Conservation (phyloP, 2,113 vertebrate species). For the Bos javanicus region DNA sequence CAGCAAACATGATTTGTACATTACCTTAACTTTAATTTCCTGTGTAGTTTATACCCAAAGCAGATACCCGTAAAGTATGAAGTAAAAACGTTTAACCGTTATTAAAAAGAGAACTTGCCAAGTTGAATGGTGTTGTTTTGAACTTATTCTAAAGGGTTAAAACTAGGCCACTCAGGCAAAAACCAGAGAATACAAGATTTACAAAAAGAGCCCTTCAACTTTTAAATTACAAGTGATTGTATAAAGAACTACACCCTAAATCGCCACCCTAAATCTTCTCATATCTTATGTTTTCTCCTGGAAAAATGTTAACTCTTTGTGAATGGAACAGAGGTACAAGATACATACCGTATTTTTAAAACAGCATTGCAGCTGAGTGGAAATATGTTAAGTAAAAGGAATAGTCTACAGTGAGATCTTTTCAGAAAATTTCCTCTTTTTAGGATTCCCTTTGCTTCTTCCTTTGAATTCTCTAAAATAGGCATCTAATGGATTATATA, state of each 20-base stretch:
- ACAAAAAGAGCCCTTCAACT: neutral
- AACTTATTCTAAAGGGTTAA: constrained; percentile 36
- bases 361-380: neutral
- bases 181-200: neutral
- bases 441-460: constrained; percentile 48
- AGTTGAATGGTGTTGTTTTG: constrained; percentile 20
- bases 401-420: neutral
- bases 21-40: constrained; percentile 78
- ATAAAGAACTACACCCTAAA: neutral
- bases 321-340: neutral
- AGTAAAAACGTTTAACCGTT: constrained; percentile 53
- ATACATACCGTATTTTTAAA: neutral
- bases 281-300: neutral
- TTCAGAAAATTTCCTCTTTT: constrained; percentile 5
- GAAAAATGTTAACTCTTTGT: neutral
- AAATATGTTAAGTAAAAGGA: constrained; percentile 8
- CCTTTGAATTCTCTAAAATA: constrained; percentile 53
- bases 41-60: constrained; percentile 68
- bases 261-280: neutral
- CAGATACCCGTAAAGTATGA: constrained; percentile 63
- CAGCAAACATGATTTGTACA: constrained; percentile 70
- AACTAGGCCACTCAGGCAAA: neutral
- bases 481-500: constrained; percentile 28
- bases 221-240: neutral
- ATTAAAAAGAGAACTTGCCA: constrained; percentile 65